These are phyloP conservation scores for Acronicta psi DNA, from an alignment of 2,888 invertebrate species.

Conservation along the genomic window DNA sequence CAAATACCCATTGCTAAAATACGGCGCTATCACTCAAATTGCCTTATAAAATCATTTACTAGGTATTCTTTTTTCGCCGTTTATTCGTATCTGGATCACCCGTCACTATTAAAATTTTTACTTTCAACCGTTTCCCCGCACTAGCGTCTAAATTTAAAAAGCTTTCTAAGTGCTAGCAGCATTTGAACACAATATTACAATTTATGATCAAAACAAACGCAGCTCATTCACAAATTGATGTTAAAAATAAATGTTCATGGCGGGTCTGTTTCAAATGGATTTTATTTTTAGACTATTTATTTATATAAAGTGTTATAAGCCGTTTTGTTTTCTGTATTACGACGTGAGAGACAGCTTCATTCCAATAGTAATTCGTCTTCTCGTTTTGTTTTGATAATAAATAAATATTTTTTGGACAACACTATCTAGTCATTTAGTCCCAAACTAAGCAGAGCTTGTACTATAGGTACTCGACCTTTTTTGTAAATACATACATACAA, in stretches of 20 bases:
- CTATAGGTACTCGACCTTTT: no score
- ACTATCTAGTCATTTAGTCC: no score
- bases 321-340: conserved; percentile 7
- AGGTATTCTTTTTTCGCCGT: no score
- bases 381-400: no score
- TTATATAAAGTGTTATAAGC: conserved; percentile 9
- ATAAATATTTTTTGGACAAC: no score
- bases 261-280: conserved; percentile 51
- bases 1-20: no score
- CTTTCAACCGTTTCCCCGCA: conserved; percentile 1
- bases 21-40: no score
- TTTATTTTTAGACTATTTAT: conserved; percentile 52
- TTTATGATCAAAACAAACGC: conserved; percentile 55
- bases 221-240: conserved; percentile 58
- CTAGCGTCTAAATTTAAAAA: conserved; percentile 49
- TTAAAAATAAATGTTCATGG: conserved; percentile 49
- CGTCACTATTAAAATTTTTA: no score
- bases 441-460: no score
- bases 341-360: not conserved
- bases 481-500: no score
- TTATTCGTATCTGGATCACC: no score
- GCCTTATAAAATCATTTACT: no score
- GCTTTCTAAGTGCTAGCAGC: conserved; percentile 46
- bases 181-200: conserved; percentile 52
- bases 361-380: not conserved